Base-by-base conservation (phyloP, 2,888 invertebrate genomes). In the Volucella bombylans region DNA sequence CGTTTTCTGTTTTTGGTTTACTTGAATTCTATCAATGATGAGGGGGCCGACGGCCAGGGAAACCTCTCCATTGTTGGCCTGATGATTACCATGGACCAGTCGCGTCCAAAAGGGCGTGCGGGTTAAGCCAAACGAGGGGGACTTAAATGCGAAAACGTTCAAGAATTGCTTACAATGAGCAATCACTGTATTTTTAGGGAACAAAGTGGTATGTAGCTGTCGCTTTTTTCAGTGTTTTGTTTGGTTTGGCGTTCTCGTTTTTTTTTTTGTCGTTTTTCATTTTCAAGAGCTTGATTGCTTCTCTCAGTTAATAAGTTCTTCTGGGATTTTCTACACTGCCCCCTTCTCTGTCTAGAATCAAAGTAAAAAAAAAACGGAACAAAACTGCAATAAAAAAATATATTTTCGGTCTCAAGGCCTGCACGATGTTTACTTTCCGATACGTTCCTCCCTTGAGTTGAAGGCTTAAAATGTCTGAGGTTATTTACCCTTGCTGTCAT, bases 391-490 rank as follows among this genome's bases (percentile, higher is more conserved):
- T 71, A 65, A 71, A 78, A 71, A 14, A 49, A 62, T 52, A 62
- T 79, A 79, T 79, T 79, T 79, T 79, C 79, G 79, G 79, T 79
- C 59, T 79, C 79, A 79, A 79, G 79, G 79, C 79, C 79, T 79
- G 65, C 52, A 45, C 45, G 50, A 39, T 79, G 72, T 79, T 79
- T 79, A 72, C 59, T 71, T 67, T 67, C 59, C 65, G 79, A 79
- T 79, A 79, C 79, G 72, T 72, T 71, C 62, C 71, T 59, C 71
- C 15, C 52, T 31, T n/a, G 72, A 45, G 79, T 79, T 79, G 79
- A 79, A 79, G 79, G 79, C 79, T 79, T 72, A 12, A 47, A 79
- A 68, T 67, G 59, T 61, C 79, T 49, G 45, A 79, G 79, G 72
- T 72, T 79, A 47, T 72, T 72, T 72, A 67, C 72, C 79, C 79